phyloP scores from a whole-genome alignment of 2,888 invertebrate genomes.

The Exephanes ischioxanthus region DNA sequence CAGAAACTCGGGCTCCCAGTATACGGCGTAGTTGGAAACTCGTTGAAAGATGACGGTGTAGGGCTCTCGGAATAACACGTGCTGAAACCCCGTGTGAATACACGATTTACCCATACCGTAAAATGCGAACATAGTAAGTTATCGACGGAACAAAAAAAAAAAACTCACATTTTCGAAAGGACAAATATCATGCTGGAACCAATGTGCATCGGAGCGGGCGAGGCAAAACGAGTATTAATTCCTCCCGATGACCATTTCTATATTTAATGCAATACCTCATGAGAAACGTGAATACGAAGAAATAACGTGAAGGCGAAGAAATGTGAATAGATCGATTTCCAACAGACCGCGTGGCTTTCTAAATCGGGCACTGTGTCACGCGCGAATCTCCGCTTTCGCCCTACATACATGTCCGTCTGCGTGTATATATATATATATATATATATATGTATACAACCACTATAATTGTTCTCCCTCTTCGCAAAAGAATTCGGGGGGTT shows the following conservation, averaged over 20 bases:
- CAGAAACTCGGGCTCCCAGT: constrained; percentile 4
- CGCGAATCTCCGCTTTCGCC: constrained; percentile 5
- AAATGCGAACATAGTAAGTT: background rate
- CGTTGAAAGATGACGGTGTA: constrained; percentile 4
- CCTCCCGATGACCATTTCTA: too few species aligned
- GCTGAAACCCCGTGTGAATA: background rate
- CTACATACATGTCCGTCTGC: background rate
- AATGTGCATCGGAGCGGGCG: too few species aligned
- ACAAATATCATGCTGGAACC: background rate
- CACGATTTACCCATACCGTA: background rate
- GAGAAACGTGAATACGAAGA: too few species aligned
- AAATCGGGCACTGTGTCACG: constrained; percentile 69
- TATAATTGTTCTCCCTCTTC: constrained; percentile 45
- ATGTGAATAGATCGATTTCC: background rate
- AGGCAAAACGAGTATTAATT: too few species aligned
- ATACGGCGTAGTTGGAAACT: constrained; percentile 16
- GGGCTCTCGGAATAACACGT: background rate
- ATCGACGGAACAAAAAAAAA: background rate
- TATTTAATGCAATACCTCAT: too few species aligned
- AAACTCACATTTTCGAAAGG: background rate
- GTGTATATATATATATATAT: background rate
- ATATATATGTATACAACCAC: constrained; percentile 10
- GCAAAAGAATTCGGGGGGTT: constrained; percentile 42
- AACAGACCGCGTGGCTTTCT: background rate
- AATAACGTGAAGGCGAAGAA: too few species aligned